Percentiles rank a stretch among this genome's conserved stretches.
Conservation (phyloP, 1,140 invertebrate genomes). For the Hetaerina americana region DNA sequence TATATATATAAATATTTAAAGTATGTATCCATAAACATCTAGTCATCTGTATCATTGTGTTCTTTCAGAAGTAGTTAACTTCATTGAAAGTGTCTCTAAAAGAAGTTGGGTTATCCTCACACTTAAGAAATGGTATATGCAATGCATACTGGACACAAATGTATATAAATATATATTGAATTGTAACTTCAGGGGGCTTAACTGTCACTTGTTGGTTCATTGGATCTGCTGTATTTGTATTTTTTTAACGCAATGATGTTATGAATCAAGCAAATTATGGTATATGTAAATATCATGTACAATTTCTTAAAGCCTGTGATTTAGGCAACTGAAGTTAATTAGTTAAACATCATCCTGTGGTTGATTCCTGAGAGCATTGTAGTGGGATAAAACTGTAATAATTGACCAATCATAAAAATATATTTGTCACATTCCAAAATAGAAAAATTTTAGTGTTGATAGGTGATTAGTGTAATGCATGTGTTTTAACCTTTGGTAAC, state of each 20-base stretch:
- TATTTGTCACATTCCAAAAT: background rate
- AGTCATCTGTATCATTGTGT: background rate
- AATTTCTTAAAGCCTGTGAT: background rate
- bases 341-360: background rate
- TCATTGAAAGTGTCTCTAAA: background rate
- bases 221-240: background rate
- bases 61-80: background rate
- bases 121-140: background rate
- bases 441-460: background rate
- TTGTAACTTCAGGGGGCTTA: background rate
- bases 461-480: background rate
- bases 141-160: background rate
- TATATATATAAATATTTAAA: background rate
- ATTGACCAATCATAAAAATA: background rate
- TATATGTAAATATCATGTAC: background rate
- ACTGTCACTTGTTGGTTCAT: background rate
- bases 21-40: background rate
- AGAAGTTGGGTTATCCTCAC: background rate
- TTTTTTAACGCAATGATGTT: background rate
- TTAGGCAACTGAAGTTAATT: background rate
- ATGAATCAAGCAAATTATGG: background rate
- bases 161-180: background rate
- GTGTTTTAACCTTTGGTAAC: conserved; percentile 1
- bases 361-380: background rate
- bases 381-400: background rate